Evolutionary conservation across 2,797 vertebrate genomes (phyloP).

Genomic region (Anolis apletophallus): DNA sequence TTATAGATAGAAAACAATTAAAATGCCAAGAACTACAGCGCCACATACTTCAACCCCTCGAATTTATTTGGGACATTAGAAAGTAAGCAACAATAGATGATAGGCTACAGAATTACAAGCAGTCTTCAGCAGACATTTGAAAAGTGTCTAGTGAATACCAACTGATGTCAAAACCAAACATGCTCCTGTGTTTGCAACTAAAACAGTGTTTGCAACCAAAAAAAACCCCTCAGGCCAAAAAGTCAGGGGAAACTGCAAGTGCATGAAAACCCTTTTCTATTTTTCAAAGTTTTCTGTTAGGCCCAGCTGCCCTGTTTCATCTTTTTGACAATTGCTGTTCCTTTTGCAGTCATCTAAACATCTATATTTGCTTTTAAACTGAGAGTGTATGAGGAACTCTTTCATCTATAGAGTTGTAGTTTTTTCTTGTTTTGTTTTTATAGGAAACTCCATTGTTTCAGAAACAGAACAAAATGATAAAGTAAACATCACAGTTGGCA

Average conservation of each 20-base stretch:
- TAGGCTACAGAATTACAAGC: conserved; percentile 5
- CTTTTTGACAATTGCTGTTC: accelerated
- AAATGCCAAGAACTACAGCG: too few species aligned
- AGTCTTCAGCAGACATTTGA: conserved; percentile 2
- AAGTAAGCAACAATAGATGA: neutral
- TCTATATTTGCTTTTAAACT: neutral
- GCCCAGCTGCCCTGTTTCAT: neutral
- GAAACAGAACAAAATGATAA: neutral
- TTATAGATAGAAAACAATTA: too few species aligned
- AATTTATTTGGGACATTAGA: neutral
- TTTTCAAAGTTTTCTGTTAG: conserved; percentile 6
- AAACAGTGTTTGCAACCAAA: conserved; percentile 13
- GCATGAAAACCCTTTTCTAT: conserved; percentile 2
- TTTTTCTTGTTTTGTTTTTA: too few species aligned
- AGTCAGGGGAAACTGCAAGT: neutral
- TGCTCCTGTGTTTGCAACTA: neutral
- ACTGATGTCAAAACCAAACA: neutral
- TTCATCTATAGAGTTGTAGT: neutral
- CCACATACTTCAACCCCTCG: too few species aligned
- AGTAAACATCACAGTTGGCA: neutral
- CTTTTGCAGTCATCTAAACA: neutral
- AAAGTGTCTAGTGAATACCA: conserved; percentile 25
- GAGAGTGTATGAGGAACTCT: neutral
- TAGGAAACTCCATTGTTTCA: neutral
- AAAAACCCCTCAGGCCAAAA: neutral